Base-by-base conservation (phyloP, 2,888 invertebrate species). In the Invenusta paracnida region DNA sequence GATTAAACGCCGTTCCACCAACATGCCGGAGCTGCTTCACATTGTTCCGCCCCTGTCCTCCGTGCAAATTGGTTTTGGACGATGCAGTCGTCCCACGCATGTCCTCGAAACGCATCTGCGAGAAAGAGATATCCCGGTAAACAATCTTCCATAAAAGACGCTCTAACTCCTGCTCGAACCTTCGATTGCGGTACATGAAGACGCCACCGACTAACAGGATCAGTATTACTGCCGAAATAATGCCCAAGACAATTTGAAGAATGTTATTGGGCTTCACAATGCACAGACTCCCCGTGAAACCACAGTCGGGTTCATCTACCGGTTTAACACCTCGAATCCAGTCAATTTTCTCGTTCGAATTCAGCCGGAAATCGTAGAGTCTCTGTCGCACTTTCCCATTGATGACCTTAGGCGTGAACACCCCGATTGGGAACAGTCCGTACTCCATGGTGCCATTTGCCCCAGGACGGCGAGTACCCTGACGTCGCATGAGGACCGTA, bases 111-210 rank as follows among this genome's bases (percentile, higher is more conserved):
- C 11, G 48, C 11, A 17, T 11, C 48, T 48, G 48, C 11, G 48
- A 48, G 48, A 48, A 48, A 17, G 48, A 48, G 48, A 48, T 48
- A 5, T 48, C 48, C 48, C 29, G 23, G 79, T 23, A 29, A 67
- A 73, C 84, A 1, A 84, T 84, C 67, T 84, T 84, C 84, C 84
- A 84, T 2, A 84, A 23, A 25, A 84, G 84, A 17, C 67, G 31
- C 29, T 84, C 84, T 17, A 84, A 27, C 66, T 84, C 84, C 23
- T 84, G 48, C 66, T 84, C 84, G 73, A 67, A 73, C 67, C 79
- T 11, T 28, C 66, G 48, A 82, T 29, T 84, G 13, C 29, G n/a
- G 25, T 67, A 67, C 5, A 84, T 29, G 67, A 84, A 84, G 13
- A 67, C 73, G 17, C 27, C 48, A 1, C 31, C 81, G 84, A 84